These are phyloP conservation scores for Lutraria rhynchaena DNA, from an alignment of 1,140 invertebrate genomes.

Conservation along the genomic window DNA sequence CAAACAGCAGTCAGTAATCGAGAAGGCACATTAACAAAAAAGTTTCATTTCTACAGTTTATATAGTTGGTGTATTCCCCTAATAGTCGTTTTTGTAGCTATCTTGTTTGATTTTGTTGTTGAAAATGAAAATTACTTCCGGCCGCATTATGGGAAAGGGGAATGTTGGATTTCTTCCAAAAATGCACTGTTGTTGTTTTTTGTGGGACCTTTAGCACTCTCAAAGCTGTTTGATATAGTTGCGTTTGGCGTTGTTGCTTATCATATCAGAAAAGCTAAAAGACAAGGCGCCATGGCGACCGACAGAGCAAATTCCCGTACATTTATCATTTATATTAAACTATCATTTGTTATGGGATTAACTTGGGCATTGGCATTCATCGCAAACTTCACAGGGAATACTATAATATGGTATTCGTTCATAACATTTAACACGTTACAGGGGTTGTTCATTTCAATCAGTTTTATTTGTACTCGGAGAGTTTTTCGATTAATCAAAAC, in stretches of 20 bases:
- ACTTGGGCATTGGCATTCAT: constrained; percentile 78
- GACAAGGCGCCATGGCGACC: constrained; percentile 14
- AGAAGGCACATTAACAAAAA: constrained; percentile 50
- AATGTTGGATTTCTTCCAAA: constrained; percentile 81
- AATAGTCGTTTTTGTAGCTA: constrained; percentile 80
- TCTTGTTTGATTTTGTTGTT: constrained; percentile 81
- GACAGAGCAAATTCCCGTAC: constrained; percentile 49
- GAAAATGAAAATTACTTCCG: not conserved
- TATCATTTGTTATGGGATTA: constrained; percentile 79
- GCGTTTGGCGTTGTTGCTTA: constrained; percentile 74
- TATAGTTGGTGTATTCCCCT: constrained; percentile 78
- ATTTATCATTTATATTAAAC: constrained; percentile 83
- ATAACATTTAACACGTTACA: constrained; percentile 68
- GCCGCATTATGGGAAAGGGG: constrained; percentile 70
- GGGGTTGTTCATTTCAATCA: constrained; percentile 63
- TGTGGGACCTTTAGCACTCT: constrained; percentile 72
- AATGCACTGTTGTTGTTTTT: constrained; percentile 75
- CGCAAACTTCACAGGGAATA: constrained; percentile 53
- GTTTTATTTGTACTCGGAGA: constrained; percentile 53
- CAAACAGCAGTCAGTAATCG: constrained; percentile 47
- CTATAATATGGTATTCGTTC: constrained; percentile 61
- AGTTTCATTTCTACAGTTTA: constrained; percentile 83
- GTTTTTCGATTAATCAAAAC: no score
- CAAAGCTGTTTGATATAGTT: constrained; percentile 72
- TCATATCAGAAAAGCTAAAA: constrained; percentile 81